A percentile compares a stretch with the other conserved stretches of the same genome.
These are phyloP conservation scores for Protobothrops flavoviridis DNA, from an alignment of 2,113 vertebrate genomes.

Conservation along the genomic window DNA sequence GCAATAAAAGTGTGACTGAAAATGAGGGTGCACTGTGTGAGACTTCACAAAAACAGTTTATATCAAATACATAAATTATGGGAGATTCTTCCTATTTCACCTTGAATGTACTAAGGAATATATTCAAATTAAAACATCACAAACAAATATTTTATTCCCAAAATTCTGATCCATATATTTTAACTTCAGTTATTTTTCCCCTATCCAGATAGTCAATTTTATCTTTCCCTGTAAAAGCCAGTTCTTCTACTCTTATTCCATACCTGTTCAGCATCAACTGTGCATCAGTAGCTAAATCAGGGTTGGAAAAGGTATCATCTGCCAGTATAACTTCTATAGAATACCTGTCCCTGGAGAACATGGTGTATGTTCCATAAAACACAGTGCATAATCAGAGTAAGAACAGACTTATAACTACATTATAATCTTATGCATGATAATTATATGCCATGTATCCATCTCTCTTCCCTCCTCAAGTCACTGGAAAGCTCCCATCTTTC, in stretches of 20 bases:
- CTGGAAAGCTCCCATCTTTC: neutral
- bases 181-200: neutral
- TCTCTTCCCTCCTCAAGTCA: neutral
- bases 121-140: neutral
- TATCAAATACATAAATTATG: neutral
- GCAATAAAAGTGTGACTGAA: rapidly evolving
- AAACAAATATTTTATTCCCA: neutral
- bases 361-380: neutral
- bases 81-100: neutral
- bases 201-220: neutral
- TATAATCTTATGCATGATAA: neutral
- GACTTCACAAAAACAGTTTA: neutral
- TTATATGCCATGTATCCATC: neutral
- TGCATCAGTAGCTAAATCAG: neutral
- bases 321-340: neutral
- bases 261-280: neutral
- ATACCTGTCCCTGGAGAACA: neutral
- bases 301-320: neutral
- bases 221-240: neutral
- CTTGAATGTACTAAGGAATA: neutral
- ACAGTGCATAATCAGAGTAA: no score
- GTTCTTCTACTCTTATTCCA: neutral
- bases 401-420: neutral
- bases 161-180: neutral
- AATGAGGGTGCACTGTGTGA: neutral